phyloP scores from a whole-genome alignment of 92 coral and sea anemone genomes.

The Porites rus region DNA sequence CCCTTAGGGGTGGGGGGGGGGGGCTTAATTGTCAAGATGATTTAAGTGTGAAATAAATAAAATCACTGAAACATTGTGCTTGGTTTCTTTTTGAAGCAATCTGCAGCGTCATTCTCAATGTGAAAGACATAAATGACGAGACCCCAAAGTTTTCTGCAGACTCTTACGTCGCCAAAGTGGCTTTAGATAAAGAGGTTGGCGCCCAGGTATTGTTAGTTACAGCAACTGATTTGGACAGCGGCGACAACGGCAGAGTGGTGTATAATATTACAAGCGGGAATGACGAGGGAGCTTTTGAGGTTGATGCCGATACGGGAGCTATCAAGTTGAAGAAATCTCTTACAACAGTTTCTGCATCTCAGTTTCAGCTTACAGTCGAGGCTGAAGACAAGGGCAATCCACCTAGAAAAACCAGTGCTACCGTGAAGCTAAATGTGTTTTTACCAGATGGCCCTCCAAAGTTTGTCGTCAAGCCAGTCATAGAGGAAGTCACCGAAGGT shows the following conservation, averaged over 20 bases:
- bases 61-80: not conserved
- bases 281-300: constrained; percentile 75
- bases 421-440: constrained; percentile 78
- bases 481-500: constrained; percentile 75
- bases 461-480: constrained; percentile 79
- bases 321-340: constrained; percentile 79
- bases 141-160: constrained; percentile 78
- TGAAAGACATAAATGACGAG: constrained; percentile 74
- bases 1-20: too few species aligned
- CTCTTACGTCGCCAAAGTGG: constrained; percentile 73
- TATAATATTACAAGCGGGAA: constrained; percentile 76
- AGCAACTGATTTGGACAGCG: constrained; percentile 84
- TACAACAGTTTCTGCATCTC: constrained; percentile 81
- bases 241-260: constrained; percentile 66
- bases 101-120: constrained; percentile 66
- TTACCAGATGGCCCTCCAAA: constrained; percentile 93
- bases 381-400: constrained; percentile 77
- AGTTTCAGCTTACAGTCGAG: constrained; percentile 71
- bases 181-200: constrained; percentile 72
- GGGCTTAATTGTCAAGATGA: too few species aligned
- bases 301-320: constrained; percentile 79
- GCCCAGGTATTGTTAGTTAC: constrained; percentile 74
- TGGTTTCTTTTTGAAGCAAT: constrained; percentile 61
- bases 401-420: constrained; percentile 41
- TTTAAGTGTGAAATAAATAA: too few species aligned